Percentiles rank a stretch among this genome's conserved stretches.
Conservation (phyloP, 64 coral and sea anemone species). For the Montipora cactus region DNA sequence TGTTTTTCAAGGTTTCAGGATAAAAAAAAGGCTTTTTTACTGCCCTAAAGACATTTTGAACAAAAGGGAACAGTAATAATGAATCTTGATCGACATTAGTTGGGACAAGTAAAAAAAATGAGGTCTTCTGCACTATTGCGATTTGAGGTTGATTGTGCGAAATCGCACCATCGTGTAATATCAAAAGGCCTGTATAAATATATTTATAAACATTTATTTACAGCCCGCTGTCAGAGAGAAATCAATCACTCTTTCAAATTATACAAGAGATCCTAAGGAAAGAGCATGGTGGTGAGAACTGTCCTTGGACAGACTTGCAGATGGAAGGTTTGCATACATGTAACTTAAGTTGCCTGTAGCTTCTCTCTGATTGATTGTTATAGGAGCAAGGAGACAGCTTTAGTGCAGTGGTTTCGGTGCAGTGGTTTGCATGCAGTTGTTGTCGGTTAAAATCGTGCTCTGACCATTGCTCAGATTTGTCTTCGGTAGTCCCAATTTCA, state of each 20-base stretch:
- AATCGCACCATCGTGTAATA: no score
- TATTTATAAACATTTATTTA: not conserved
- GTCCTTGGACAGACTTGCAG: not conserved
- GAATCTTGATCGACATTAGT: no score
- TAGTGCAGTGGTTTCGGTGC: not conserved
- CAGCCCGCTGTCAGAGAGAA: not conserved
- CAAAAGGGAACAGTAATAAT: no score
- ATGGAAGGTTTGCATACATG: not conserved
- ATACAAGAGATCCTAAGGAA: not conserved
- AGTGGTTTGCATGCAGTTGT: not conserved
- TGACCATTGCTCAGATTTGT: not conserved
- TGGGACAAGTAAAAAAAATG: no score
- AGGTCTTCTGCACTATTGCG: no score
- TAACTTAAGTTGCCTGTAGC: not conserved
- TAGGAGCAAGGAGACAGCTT: not conserved
- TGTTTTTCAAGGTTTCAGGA: no score
- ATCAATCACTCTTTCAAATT: not conserved
- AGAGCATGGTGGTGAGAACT: not conserved
- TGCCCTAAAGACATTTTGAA: no score
- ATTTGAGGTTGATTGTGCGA: no score
- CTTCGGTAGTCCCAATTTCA: not conserved
- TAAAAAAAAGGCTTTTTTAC: no score
- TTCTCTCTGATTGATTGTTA: not conserved
- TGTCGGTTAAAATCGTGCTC: not conserved
- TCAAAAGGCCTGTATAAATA: no score